Evolutionary conservation across 2,797 vertebrate species (phyloP), one percentile per base, ranked within the genome.

Genomic region (Varecia variegata): DNA sequence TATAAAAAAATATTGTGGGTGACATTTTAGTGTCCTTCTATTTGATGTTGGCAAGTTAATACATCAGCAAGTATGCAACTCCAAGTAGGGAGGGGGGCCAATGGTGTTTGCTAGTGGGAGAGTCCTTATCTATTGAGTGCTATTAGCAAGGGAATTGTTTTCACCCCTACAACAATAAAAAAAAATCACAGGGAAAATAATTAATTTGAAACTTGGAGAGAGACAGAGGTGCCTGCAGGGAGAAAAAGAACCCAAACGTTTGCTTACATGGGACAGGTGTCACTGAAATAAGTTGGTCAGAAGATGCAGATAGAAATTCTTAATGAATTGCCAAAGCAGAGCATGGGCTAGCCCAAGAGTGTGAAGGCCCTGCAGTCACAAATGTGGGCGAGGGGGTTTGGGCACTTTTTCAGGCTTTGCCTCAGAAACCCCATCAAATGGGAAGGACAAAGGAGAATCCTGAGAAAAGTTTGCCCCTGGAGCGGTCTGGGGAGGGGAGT

Each of bases 61-160:
- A 1, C 27, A 32, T 10, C 1, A 35, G 38, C 38, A 50, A 27
- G 7, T 13, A 20, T 13, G 23, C 8, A 70, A 4, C 40, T 86
- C 11, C 14, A 4, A 10, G 12, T 7, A 30, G 35, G n/a, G 2
- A 14, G 14, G 3, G 14, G 12, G 30, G 2, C n/a, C 25, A 20
- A 35, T 1, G 35, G 3, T 10, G 0, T 43, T 74, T n/a, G 18
- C 6, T 1, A 1, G 0, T 2, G 23, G 2, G 25, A 47, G 8
- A 14, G 18, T 77, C 65, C 30, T 67, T 38, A 2, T 45, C 23
- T 71, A 1, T 2, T 38, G 73, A 81, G 35, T 32, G 17, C 25
- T 15, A 0, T 1, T 35, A 45, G 27, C 18, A 60, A 84, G 8
- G 13, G 0, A 8, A 15, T 73, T 76, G 3, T 70, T 85, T 11